Evolutionary conservation across 2,888 invertebrate species (phyloP).

Genomic region (Andricus quercusramuli): DNA sequence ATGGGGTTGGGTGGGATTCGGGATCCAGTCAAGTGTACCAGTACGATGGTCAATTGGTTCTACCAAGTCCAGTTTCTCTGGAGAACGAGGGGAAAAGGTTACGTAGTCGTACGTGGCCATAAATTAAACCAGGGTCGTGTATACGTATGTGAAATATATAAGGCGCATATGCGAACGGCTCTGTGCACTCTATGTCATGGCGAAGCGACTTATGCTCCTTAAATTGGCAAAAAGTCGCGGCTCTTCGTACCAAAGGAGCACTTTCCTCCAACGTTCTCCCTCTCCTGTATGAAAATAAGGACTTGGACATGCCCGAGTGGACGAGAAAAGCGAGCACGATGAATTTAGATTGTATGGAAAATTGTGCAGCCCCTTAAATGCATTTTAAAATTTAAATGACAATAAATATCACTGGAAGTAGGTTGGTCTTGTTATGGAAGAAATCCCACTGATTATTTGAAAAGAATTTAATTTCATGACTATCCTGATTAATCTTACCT

Average conservation of each 20-base stretch:
- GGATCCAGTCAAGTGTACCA: conserved; percentile 61
- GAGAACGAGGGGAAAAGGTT: conserved; percentile 50
- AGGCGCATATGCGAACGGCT: conserved; percentile 53
- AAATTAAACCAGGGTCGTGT: conserved; percentile 47
- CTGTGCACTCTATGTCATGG: conserved; percentile 53
- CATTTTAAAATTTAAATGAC: neutral
- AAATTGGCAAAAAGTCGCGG: conserved; percentile 59
- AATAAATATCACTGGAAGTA: neutral
- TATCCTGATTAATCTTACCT: too few relatives aligned
- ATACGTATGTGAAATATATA: conserved; percentile 53
- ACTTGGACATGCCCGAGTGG: conserved; percentile 53
- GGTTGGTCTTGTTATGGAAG: too few relatives aligned
- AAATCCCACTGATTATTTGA: too few relatives aligned
- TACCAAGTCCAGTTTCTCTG: conserved; percentile 53
- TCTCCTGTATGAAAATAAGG: conserved; percentile 51
- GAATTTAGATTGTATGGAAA: conserved; percentile 50
- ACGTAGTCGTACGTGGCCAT: conserved; percentile 51
- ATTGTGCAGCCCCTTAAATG: neutral
- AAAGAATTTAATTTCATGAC: too few relatives aligned
- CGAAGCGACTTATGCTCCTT: conserved; percentile 56
- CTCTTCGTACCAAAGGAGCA: conserved; percentile 53
- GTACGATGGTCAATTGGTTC: conserved; percentile 66
- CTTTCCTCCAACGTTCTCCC: conserved; percentile 27
- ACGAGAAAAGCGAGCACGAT: conserved; percentile 51
- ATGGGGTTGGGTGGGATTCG: conserved; percentile 3